Percentiles rank a stretch among this genome's conserved stretches.
These are phyloP conservation scores for Drosophila kikkawai DNA, from an alignment of 1,140 invertebrate species.

Conservation along the genomic window DNA sequence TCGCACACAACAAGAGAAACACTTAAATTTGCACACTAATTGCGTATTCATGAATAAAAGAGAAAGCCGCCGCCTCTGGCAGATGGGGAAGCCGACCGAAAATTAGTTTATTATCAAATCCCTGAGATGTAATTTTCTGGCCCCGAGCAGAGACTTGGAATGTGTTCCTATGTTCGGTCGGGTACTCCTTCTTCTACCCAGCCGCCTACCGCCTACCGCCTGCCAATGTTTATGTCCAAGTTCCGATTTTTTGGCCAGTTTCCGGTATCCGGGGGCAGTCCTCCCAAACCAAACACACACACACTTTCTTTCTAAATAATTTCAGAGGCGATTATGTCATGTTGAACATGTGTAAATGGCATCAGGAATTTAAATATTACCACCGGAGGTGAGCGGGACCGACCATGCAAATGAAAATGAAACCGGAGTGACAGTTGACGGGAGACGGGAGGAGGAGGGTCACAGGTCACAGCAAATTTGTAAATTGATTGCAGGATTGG, in stretches of 20 bases:
- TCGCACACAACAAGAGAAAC: slow-evolving; percentile 43
- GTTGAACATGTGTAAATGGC: slow-evolving; percentile 74
- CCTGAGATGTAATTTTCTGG: slow-evolving; percentile 71
- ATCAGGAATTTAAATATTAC: slow-evolving; percentile 64
- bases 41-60: slow-evolving; percentile 81
- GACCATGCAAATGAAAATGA: slow-evolving; percentile 58
- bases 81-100: slow-evolving; percentile 29
- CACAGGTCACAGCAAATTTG: slow-evolving; percentile 40
- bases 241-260: slow-evolving; percentile 32
- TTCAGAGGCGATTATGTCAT: slow-evolving; percentile 79
- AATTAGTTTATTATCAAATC: slow-evolving; percentile 82
- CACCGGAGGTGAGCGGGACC: slow-evolving; percentile 9
- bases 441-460: slow-evolving; percentile 2
- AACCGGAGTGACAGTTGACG: slow-evolving; percentile 64
- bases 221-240: slow-evolving; percentile 25
- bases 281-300: slow-evolving; percentile 6
- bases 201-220: neutral
- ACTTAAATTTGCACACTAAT: slow-evolving; percentile 79
- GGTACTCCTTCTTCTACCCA: too few species aligned
- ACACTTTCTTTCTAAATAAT: slow-evolving; percentile 60
- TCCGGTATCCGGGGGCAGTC: slow-evolving; percentile 19
- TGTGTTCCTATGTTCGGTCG: slow-evolving; percentile 8
- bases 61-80: slow-evolving; percentile 32
- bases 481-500: slow-evolving; percentile 51
- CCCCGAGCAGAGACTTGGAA: slow-evolving; percentile 50